These are phyloP conservation scores for Chironomus riparius DNA, from an alignment of 2,888 invertebrate species.

Conservation along the genomic window DNA sequence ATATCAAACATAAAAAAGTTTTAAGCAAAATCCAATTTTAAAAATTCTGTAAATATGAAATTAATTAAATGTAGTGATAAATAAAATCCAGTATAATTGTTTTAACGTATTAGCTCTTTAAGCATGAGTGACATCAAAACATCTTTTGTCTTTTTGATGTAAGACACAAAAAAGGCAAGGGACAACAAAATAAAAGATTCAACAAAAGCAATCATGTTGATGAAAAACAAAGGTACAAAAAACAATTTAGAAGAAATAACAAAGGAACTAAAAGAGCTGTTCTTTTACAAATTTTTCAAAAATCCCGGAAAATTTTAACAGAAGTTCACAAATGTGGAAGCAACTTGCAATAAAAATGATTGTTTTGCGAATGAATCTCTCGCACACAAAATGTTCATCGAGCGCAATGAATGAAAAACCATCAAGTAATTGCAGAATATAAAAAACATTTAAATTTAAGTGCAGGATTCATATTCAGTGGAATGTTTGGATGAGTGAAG, in stretches of 20 bases:
- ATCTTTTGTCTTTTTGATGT: background rate
- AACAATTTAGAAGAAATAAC: background rate
- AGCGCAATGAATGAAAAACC: conserved; percentile 20
- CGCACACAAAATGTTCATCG: background rate
- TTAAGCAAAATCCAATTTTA: too few species aligned
- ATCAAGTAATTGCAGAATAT: conserved; percentile 18
- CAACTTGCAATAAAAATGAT: conserved; percentile 11
- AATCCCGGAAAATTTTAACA: background rate
- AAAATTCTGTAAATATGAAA: too few species aligned
- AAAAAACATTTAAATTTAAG: conserved; percentile 16
- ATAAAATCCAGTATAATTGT: too few species aligned
- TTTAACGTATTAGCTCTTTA: too few species aligned
- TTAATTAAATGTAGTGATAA: too few species aligned
- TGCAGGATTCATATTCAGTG: background rate
- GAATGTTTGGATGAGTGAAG: conserved; percentile 8
- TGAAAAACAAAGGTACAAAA: background rate
- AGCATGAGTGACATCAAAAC: too few species aligned
- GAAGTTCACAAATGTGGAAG: background rate
- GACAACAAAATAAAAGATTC: background rate
- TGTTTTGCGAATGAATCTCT: background rate
- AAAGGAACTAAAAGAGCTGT: background rate
- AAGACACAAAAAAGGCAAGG: background rate
- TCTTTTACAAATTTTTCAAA: background rate
- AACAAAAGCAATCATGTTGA: conserved; percentile 1
- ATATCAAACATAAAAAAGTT: too few species aligned